Evolutionary conservation across 2,113 vertebrate genomes (phyloP).

Genomic region (Periophthalmodon schlosseri): DNA sequence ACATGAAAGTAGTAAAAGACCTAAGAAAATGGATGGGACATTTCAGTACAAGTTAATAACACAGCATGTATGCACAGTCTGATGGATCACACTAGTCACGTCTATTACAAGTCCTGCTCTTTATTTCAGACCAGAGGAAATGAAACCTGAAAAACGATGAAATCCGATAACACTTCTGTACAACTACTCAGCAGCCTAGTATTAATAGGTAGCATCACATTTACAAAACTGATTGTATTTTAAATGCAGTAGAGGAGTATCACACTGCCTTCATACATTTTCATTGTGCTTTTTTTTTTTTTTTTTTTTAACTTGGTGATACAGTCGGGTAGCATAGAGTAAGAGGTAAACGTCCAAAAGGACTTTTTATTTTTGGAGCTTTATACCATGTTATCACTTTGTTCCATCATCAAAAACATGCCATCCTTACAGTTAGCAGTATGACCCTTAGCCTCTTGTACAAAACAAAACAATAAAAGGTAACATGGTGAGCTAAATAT

Average conservation of each 20-base stretch:
- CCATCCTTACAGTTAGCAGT: too few species aligned
- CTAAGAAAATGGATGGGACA: not conserved
- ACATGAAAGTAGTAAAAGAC: not conserved
- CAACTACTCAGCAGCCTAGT: not conserved
- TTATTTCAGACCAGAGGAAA: conserved; percentile 6
- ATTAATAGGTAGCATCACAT: not conserved
- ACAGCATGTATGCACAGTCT: not conserved
- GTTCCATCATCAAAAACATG: too few species aligned
- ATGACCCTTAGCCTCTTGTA: too few species aligned
- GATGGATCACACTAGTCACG: not conserved
- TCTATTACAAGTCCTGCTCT: not conserved
- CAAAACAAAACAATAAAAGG: too few species aligned
- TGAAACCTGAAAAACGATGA: not conserved
- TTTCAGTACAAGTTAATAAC: conserved; percentile 1
- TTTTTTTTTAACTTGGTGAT: too few species aligned
- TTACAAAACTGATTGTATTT: not conserved
- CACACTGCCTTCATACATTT: not conserved
- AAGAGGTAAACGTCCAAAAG: too few species aligned
- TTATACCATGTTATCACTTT: too few species aligned
- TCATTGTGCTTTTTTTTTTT: too few species aligned
- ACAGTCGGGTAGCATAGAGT: too few species aligned
- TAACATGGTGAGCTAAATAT: too few species aligned
- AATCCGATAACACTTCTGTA: not conserved
- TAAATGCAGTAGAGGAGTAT: not conserved
- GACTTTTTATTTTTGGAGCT: too few species aligned